Percentiles rank a stretch among this genome's conserved stretches.
phyloP scores from a whole-genome alignment of 2,888 invertebrate genomes.

The Pantelozetes paolii region DNA sequence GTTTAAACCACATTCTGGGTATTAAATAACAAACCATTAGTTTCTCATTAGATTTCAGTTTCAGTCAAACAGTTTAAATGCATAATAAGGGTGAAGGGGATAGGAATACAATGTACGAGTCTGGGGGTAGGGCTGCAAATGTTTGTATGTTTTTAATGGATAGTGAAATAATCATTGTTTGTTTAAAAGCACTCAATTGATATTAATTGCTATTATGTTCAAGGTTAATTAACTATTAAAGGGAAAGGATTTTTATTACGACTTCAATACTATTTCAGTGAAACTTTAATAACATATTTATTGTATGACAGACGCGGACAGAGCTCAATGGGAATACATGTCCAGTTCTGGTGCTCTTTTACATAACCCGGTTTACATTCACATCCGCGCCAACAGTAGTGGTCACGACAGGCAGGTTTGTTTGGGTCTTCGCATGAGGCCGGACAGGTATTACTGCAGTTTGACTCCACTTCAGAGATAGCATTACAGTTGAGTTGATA shows the following conservation, averaged over 20 bases:
- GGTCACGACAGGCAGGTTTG: constrained; percentile 30
- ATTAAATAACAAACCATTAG: not conserved
- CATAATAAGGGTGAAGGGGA: too few relatives aligned
- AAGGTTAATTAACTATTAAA: too few relatives aligned
- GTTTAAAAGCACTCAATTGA: too few relatives aligned
- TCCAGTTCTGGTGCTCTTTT: constrained; percentile 37
- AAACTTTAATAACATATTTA: not conserved
- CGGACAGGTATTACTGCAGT: constrained; percentile 40
- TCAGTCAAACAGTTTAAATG: too few relatives aligned
- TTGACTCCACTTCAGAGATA: constrained; percentile 31
- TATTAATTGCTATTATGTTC: too few relatives aligned
- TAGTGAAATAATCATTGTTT: too few relatives aligned
- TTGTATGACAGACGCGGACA: constrained; percentile 37
- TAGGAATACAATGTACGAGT: too few relatives aligned
- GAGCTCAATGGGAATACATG: constrained; percentile 34
- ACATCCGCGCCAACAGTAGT: constrained; percentile 39
- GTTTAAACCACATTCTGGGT: constrained; percentile 36
- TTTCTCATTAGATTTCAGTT: too few relatives aligned
- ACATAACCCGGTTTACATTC: constrained; percentile 41
- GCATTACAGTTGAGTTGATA: constrained; percentile 31
- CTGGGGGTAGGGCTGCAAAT: too few relatives aligned
- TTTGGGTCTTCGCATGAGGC: constrained; percentile 32
- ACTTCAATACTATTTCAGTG: too few relatives aligned
- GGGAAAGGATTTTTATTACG: too few relatives aligned
- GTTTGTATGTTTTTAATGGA: too few relatives aligned